Conservation (phyloP, 92 coral and sea anemone species). For the Epizoanthus fatuus region DNA sequence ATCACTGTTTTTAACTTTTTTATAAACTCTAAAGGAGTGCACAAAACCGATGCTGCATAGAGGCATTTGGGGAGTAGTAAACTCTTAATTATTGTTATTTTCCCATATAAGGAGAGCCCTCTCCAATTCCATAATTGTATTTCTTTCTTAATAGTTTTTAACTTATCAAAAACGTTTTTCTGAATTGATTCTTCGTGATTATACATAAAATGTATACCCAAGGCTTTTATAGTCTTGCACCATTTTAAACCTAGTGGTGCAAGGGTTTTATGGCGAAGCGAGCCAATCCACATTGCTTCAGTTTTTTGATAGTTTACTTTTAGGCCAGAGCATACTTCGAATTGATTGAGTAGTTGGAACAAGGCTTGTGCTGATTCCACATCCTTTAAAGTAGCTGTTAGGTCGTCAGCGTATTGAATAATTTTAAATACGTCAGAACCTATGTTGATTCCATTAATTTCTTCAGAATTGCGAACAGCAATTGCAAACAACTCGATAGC, state of each 20-base stretch:
- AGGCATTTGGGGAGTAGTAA: conserved; percentile 32
- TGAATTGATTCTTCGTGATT: conserved; percentile 6
- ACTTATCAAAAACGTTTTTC: conserved; percentile 24
- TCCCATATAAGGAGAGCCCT: conserved; percentile 29
- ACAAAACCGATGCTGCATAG: conserved; percentile 28
- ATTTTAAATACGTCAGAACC: conserved; percentile 30
- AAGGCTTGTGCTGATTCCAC: conserved; percentile 1
- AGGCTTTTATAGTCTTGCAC: not conserved
- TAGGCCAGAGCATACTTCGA: conserved; percentile 14
- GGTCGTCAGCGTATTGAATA: not conserved
- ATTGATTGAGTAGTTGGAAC: not conserved
- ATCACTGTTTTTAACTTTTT: conserved; percentile 10
- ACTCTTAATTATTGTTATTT: conserved; percentile 26
- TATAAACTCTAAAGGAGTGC: not conserved
- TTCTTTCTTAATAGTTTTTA: conserved; percentile 21
- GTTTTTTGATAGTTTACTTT: conserved; percentile 21
- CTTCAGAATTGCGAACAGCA: not conserved
- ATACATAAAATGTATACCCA: conserved; percentile 16
- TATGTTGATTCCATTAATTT: conserved; percentile 16
- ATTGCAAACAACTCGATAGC: conserved; percentile 13
- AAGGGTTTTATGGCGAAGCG: not conserved
- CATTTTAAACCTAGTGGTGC: not conserved
- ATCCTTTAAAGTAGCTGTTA: conserved; percentile 3
- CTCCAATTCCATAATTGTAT: conserved; percentile 38
- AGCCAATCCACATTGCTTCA: conserved; percentile 24